Base-by-base conservation (phyloP, 2,113 vertebrate species). In the Regulus satrapa region DNA sequence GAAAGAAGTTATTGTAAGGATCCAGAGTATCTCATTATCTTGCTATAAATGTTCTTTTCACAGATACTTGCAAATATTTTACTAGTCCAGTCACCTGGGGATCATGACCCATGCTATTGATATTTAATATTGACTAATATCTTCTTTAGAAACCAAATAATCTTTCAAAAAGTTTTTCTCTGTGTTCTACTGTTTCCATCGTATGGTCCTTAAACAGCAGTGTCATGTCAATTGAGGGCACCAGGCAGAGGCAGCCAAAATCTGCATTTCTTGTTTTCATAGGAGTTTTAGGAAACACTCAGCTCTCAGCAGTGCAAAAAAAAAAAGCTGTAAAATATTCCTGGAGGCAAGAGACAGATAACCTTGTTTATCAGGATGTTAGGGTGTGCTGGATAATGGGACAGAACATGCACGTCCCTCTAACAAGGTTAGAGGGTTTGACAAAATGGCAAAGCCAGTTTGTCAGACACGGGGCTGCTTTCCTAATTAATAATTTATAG, bases 401-500 rank as follows among this genome's bases (percentile, higher is more conserved):
- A 40, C 1, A 5, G 67, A 73, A 56, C 34, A 52, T 23, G 2
- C 2, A 1, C 21, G 3, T 3, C 5, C 17, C 38, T 36, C 55
- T 68, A 45, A 68, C 24, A 5, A 40, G 85, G 46, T 49, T 40
- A 71, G 93, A 20, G 51, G 29, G 2, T 73, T 58, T 92, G 81
- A 83, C 46, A 77, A 85, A 61, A 90, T 24, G 36, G 32, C 43
- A 52, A 61, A 83, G 66, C 1, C 11, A 54, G 24, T 2, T 46
- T 41, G 55, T 56, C 31, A 79, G 82, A 71, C 40, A n/a, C 3
- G 3, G 61, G 23, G 5, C 16, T 64, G 41, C 31, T 69, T 52
- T 61, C 61, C n/a, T 87, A 92, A 76, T 92, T 78, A 78, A 87
- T 38, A 43, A 92, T 81, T 95, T 84, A 88, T 23, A 58, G 68